phyloP scores from a whole-genome alignment of 1,140 invertebrate species.

The Hycleus cichorii region DNA sequence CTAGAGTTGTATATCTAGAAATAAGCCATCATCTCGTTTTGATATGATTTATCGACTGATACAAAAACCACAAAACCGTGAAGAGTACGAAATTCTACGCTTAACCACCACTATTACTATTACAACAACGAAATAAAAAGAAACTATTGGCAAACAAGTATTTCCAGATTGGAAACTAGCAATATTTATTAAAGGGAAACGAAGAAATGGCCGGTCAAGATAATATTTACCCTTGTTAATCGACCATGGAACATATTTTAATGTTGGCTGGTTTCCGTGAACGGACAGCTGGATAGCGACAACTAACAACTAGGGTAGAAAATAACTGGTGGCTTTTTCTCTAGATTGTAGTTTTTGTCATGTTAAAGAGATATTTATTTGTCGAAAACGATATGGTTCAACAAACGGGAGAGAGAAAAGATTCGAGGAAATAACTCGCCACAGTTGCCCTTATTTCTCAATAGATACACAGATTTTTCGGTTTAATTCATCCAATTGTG shows the following conservation, averaged over 20 bases:
- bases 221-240: conserved; percentile 21
- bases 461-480: too few species aligned
- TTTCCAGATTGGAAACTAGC: too few species aligned
- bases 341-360: too few species aligned
- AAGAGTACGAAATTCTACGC: too few species aligned
- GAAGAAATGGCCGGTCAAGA: neutral
- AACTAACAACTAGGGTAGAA: neutral
- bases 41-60: conserved; percentile 8
- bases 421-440: neutral
- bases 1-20: too few species aligned
- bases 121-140: too few species aligned
- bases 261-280: conserved; percentile 9
- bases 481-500: too few species aligned
- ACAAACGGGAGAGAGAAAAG: neutral
- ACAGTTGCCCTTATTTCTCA: too few species aligned
- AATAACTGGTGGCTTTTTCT: too few species aligned
- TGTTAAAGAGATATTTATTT: too few species aligned
- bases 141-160: too few species aligned
- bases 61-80: neutral
- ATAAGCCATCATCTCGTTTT: conserved; percentile 2
- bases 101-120: too few species aligned
- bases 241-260: conserved; percentile 26
- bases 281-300: neutral
- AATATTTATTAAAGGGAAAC: neutral
- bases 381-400: neutral